A percentile compares a stretch with the other conserved stretches of the same genome.
phyloP scores from a whole-genome alignment of 2,888 invertebrate species.

The Eupithecia insigniata region DNA sequence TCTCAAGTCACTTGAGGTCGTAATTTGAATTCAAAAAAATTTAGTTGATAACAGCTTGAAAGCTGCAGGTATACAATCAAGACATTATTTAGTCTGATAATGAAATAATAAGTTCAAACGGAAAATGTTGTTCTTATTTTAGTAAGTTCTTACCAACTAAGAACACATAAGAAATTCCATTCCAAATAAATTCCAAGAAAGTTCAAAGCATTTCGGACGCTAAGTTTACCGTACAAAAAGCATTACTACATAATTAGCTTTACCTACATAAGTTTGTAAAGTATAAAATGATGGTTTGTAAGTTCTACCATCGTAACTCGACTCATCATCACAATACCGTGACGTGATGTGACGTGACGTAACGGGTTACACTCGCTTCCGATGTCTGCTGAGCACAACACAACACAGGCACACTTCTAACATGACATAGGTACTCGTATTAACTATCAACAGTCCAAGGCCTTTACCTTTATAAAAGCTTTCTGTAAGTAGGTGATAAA shows the following conservation, averaged over 20 bases:
- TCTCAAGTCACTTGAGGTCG: slow-evolving; percentile 9
- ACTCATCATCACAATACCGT: neutral
- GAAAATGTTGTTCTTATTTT: neutral
- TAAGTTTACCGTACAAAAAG: too few relatives aligned
- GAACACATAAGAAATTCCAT: neutral
- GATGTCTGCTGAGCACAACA: slow-evolving; percentile 1
- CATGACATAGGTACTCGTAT: too few relatives aligned
- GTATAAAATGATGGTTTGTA: neutral
- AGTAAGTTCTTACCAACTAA: neutral
- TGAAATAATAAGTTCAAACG: neutral
- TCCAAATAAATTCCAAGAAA: neutral
- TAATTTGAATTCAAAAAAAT: neutral
- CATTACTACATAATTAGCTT: too few relatives aligned
- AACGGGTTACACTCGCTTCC: slow-evolving; percentile 17
- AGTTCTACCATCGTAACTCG: neutral
- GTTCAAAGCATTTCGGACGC: too few relatives aligned
- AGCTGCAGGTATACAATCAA: neutral
- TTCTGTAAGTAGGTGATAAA: neutral
- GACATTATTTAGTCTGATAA: neutral
- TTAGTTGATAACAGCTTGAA: neutral
- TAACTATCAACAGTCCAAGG: too few relatives aligned
- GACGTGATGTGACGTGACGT: too few relatives aligned
- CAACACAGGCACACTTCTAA: neutral
- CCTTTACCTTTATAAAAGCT: neutral
- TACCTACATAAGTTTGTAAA: neutral